A percentile compares a stretch with the other conserved stretches of the same genome.
Conservation (phyloP, 2,113 vertebrate genomes). For the Lophotis ruficrista region DNA sequence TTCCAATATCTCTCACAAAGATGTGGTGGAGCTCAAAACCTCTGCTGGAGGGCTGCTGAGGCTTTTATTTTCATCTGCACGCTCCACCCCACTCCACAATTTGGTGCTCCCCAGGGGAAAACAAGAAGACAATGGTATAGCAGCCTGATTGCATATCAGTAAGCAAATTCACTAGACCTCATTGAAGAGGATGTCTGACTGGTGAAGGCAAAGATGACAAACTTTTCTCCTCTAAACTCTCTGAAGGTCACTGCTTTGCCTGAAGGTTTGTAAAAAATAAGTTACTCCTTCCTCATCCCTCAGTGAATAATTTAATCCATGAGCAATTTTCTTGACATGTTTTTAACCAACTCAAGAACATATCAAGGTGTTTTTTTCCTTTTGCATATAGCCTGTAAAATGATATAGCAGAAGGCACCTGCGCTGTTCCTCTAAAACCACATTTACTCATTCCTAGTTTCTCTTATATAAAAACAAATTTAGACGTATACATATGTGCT, state of each 20-base stretch:
- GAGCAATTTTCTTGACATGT: background rate
- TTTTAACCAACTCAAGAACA: background rate
- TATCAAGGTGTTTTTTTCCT: background rate
- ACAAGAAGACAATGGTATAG: background rate
- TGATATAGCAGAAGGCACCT: background rate
- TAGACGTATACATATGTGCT: background rate
- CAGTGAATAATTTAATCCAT: background rate
- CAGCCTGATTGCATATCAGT: background rate
- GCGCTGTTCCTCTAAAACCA: background rate
- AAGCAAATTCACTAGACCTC: background rate
- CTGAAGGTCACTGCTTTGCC: background rate
- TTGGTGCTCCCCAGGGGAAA: background rate
- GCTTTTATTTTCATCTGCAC: background rate
- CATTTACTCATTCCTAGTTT: background rate
- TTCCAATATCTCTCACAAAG: background rate
- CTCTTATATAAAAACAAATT: background rate
- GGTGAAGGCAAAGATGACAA: background rate
- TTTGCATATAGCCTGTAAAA: background rate
- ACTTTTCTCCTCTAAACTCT: background rate
- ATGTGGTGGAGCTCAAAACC: background rate
- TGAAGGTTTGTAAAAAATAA: background rate
- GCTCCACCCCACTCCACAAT: rapidly evolving
- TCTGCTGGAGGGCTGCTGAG: background rate
- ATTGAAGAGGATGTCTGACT: background rate
- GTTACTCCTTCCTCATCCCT: background rate